phyloP scores from a whole-genome alignment of 2,113 vertebrate genomes.

The Galemys pyrenaicus region DNA sequence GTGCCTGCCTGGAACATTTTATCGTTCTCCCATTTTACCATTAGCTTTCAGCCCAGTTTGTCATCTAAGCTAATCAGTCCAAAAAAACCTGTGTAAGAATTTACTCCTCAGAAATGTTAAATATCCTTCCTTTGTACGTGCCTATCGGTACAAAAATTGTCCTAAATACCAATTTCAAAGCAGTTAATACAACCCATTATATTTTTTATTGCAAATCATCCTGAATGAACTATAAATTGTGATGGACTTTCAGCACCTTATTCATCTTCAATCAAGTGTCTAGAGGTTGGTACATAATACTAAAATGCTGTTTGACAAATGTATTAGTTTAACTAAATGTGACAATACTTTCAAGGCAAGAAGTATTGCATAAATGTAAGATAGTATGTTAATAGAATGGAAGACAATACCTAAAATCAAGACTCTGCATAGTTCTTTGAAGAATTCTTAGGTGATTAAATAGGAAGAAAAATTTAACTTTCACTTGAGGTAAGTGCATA shows the following conservation, averaged over 20 bases:
- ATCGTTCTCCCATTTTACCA: not conserved
- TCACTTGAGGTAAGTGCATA: not conserved
- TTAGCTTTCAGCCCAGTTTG: not conserved
- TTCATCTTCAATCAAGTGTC: not conserved
- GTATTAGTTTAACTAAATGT: not conserved
- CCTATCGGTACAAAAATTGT: not conserved
- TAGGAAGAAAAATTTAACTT: not conserved
- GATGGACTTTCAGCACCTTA: not conserved
- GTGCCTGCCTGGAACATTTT: not conserved
- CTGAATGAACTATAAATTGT: not conserved
- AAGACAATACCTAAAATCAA: slow-evolving; percentile 16
- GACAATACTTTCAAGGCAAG: not conserved
- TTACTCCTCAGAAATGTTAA: slow-evolving; percentile 11
- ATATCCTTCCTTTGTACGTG: not conserved
- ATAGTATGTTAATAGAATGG: not conserved
- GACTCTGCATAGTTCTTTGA: slow-evolving; percentile 6
- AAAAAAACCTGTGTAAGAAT: slow-evolving; percentile 17
- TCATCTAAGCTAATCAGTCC: not conserved
- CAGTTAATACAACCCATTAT: not conserved
- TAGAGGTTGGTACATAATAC: not conserved
- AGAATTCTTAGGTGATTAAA: not conserved
- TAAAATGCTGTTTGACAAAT: slow-evolving; percentile 21
- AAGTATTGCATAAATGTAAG: not conserved
- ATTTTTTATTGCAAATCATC: slow-evolving; percentile 31
- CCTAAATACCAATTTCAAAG: not conserved